A percentile compares a stretch with the other conserved stretches of the same genome.
Conservation (phyloP, 2,888 invertebrate genomes). For the Nemapogon koenigi region DNA sequence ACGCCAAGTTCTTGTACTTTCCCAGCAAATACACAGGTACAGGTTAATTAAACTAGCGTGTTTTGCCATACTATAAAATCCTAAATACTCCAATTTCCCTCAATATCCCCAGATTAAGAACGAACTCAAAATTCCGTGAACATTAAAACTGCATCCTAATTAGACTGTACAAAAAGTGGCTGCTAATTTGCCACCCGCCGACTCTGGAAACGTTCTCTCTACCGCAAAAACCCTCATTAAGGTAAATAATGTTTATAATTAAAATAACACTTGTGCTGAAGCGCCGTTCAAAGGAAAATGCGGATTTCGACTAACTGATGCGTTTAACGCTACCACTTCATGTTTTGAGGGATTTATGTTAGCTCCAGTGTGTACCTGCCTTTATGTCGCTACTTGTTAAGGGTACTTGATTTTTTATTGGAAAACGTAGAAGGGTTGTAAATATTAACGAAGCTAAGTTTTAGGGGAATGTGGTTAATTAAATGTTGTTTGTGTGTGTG, state of each 20-base stretch:
- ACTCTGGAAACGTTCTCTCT: constrained; percentile 31
- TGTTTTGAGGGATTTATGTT: constrained; percentile 25
- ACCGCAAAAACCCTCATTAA: constrained; percentile 50
- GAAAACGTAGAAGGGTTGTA: no score
- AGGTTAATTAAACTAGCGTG: constrained; percentile 26
- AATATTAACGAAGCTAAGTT: no score
- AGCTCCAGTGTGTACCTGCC: constrained; percentile 13
- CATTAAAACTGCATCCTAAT: constrained; percentile 50
- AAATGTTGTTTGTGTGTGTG: no score
- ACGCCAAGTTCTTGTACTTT: no score
- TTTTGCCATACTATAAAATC: constrained; percentile 24
- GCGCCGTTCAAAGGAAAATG: constrained; percentile 42
- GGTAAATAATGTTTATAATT: constrained; percentile 63
- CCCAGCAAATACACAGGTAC: no score
- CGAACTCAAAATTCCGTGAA: constrained; percentile 30
- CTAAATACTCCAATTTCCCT: constrained; percentile 28
- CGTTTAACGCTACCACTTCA: constrained; percentile 43
- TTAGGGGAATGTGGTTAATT: no score
- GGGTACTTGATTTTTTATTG: no score
- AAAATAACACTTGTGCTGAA: constrained; percentile 51
- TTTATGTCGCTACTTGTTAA: no score
- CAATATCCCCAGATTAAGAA: constrained; percentile 33
- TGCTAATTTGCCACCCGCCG: constrained; percentile 42
- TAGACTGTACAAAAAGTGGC: constrained; percentile 38
- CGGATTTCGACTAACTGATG: constrained; percentile 34